phyloP scores from a whole-genome alignment of 2,797 vertebrate species.

The Brachymystax lenok region DNA sequence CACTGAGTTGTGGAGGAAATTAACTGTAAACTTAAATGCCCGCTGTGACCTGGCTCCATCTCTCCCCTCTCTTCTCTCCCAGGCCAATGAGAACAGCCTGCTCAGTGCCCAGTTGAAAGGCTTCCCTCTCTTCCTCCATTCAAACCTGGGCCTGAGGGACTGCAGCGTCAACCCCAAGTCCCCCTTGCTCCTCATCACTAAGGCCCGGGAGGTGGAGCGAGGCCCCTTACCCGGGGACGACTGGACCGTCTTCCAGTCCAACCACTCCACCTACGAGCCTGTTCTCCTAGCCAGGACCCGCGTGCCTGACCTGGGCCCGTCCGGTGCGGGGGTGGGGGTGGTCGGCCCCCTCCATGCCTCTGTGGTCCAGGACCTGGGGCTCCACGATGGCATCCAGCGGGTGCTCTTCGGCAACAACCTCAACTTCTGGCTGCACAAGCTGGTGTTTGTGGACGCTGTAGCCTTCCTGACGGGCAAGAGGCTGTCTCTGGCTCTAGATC shows the following conservation, averaged over 20 bases:
- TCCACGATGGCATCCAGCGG: conserved; percentile 95
- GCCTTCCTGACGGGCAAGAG: conserved; percentile 95
- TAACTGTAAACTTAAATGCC: not conserved
- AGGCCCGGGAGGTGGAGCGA: conserved; percentile 88
- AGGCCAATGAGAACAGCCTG: conserved; percentile 99
- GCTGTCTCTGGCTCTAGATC: conserved; percentile 91
- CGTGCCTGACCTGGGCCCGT: conserved; percentile 85
- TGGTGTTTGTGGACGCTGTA: conserved; percentile 94
- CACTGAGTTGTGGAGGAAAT: not conserved
- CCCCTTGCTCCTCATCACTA: conserved; percentile 91
- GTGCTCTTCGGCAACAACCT: conserved; percentile 98
- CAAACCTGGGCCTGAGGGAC: conserved; percentile 95
- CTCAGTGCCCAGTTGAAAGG: conserved; percentile 98
- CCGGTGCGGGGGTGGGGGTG: conserved; percentile 83
- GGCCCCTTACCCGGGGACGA: conserved; percentile 95
- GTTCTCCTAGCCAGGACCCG: conserved; percentile 94
- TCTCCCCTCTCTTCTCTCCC: conserved; percentile 22
- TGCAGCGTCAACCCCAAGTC: conserved; percentile 96
- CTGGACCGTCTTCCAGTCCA: conserved; percentile 99
- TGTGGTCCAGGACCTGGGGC: conserved; percentile 96
- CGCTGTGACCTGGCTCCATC: not conserved
- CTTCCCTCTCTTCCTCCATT: conserved; percentile 97
- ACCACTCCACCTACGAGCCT: conserved; percentile 96
- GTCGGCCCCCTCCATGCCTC: conserved; percentile 82
- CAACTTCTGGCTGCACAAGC: conserved; percentile 97